These are phyloP conservation scores for Drosophila prosaltans DNA, from an alignment of 1,140 invertebrate genomes.

Conservation along the genomic window DNA sequence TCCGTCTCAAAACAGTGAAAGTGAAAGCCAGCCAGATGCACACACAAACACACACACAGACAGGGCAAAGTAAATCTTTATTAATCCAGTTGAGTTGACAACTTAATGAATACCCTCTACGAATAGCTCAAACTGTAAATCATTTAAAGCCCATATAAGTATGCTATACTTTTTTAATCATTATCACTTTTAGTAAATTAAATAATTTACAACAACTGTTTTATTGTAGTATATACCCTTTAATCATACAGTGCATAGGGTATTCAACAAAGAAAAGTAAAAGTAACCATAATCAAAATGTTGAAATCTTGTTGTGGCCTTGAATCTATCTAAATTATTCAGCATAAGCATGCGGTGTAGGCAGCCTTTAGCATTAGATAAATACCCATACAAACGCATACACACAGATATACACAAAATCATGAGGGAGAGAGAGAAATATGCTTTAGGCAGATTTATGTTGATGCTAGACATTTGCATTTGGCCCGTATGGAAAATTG, in stretches of 20 bases:
- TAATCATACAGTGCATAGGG: neutral
- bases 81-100: neutral
- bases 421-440: neutral
- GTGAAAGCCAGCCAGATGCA: neutral
- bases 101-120: neutral
- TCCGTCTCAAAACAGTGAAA: neutral
- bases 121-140: too few relatives aligned
- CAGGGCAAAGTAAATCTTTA: neutral
- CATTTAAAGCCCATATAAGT: neutral
- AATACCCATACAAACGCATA: slow-evolving; percentile 1
- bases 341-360: slow-evolving; percentile 31
- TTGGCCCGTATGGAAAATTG: slow-evolving; percentile 32
- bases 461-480: slow-evolving; percentile 55
- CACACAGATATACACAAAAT: neutral
- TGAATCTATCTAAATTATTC: slow-evolving; percentile 46
- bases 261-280: slow-evolving; percentile 12
- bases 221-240: neutral
- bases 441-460: slow-evolving; percentile 37
- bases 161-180: neutral
- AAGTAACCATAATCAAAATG: slow-evolving; percentile 16
- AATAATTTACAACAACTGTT: too few relatives aligned
- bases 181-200: too few relatives aligned
- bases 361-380: slow-evolving; percentile 16
- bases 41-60: neutral
- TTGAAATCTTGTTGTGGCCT: slow-evolving; percentile 21